A percentile compares a stretch with the other conserved stretches of the same genome.
Evolutionary conservation across 2,797 vertebrate genomes (phyloP).

Genomic region (Pristis pectinata): DNA sequence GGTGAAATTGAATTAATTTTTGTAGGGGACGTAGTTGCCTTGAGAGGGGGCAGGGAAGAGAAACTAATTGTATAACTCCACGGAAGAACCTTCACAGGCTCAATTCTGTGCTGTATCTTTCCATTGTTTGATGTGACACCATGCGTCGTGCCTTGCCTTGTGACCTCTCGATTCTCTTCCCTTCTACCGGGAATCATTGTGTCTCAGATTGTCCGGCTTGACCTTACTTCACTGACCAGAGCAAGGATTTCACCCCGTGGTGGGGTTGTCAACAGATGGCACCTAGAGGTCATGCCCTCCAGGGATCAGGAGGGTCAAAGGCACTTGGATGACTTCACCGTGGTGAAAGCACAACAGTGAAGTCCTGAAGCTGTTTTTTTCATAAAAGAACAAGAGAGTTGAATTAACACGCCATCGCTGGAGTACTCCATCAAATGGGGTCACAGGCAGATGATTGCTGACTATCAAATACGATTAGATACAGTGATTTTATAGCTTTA

Average conservation of each 20-base stretch:
- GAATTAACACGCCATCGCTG: not conserved
- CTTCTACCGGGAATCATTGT: not conserved
- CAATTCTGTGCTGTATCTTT: not conserved
- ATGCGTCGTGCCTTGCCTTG: too few species aligned
- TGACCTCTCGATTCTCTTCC: not conserved
- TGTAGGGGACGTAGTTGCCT: not conserved
- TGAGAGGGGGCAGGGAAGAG: not conserved
- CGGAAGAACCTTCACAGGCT: not conserved
- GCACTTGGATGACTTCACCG: not conserved
- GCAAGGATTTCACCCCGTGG: not conserved
- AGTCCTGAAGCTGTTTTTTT: not conserved
- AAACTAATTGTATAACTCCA: not conserved
- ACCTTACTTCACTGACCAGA: not conserved
- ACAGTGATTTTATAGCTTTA: not conserved
- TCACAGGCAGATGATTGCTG: not conserved
- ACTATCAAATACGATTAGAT: slow-evolving; percentile 5
- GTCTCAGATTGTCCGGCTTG: not conserved
- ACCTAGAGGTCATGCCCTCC: not conserved
- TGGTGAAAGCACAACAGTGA: not conserved
- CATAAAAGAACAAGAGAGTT: not conserved
- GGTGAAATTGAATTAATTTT: not conserved
- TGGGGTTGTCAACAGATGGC: slow-evolving; percentile 34
- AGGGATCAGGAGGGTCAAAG: not conserved
- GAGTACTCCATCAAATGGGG: not conserved
- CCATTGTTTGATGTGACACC: not conserved